phyloP scores from a whole-genome alignment of 1,140 invertebrate species.

The Drosophila tropicalis region DNA sequence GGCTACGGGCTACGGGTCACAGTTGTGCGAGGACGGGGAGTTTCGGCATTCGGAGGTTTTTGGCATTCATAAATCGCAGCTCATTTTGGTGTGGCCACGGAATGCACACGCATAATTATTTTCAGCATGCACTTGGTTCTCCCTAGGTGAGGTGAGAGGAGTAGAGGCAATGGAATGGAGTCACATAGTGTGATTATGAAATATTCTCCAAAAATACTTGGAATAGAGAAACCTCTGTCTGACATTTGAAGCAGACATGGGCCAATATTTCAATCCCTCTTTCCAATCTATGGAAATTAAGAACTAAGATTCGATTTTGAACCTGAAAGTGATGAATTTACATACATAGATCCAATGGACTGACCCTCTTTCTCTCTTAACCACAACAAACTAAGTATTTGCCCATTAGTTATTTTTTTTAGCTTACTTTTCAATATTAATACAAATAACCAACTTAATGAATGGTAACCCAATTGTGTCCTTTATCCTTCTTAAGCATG shows the following conservation, averaged over 20 bases:
- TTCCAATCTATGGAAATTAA: too few species aligned
- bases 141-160: background rate
- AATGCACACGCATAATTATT: slow-evolving; percentile 81
- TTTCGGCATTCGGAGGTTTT: slow-evolving; percentile 29
- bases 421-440: too few species aligned
- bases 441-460: background rate
- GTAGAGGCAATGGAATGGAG: slow-evolving; percentile 17
- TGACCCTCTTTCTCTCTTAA: too few species aligned
- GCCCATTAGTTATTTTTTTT: too few species aligned
- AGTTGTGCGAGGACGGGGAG: slow-evolving; percentile 24
- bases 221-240: background rate
- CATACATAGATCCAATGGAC: too few species aligned
- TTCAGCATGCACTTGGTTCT: slow-evolving; percentile 65
- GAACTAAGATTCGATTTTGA: too few species aligned
- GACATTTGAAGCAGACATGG: too few species aligned
- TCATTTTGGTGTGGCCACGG: slow-evolving; percentile 79
- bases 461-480: background rate
- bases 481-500: background rate
- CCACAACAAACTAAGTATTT: too few species aligned
- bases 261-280: too few species aligned
- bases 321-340: too few species aligned
- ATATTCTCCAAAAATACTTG: slow-evolving; percentile 5
- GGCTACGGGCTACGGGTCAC: background rate
- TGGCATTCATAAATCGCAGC: slow-evolving; percentile 80
- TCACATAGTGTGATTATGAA: slow-evolving; percentile 6